Conservation (phyloP, 35 echinoderm and acorn worm genomes). For the Amphiura filiformis region DNA sequence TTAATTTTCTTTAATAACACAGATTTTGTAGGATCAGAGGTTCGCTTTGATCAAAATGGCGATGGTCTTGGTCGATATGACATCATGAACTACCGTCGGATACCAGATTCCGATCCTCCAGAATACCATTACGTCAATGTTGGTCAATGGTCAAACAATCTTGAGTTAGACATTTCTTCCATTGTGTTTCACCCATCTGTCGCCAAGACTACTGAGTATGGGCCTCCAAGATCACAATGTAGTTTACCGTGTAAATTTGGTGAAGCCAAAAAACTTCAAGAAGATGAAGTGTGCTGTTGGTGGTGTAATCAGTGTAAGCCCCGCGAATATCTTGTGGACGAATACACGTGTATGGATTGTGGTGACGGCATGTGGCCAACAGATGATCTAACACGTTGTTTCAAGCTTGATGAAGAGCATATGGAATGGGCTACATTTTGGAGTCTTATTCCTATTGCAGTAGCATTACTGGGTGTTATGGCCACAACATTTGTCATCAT, state of each 20-base stretch:
- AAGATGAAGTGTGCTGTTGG: constrained; percentile 88
- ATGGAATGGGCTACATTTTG: constrained; percentile 63
- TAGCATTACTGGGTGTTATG: constrained; percentile 64
- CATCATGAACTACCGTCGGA: constrained; percentile 84
- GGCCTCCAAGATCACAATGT: constrained; percentile 74
- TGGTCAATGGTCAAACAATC: constrained; percentile 68
- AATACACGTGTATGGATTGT: constrained; percentile 80
- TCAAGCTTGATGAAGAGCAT: constrained; percentile 60
- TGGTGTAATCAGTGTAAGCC: constrained; percentile 67
- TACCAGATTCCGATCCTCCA: not conserved
- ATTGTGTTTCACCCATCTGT: constrained; percentile 69
- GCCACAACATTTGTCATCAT: constrained; percentile 63
- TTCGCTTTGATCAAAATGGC: constrained; percentile 81
- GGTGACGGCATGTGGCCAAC: constrained; percentile 66
- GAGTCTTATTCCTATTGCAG: constrained; percentile 54
- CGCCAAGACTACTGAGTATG: not conserved
- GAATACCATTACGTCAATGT: constrained; percentile 65
- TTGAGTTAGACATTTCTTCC: constrained; percentile 29
- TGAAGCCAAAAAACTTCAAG: constrained; percentile 80
- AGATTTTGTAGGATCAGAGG: constrained; percentile 74
- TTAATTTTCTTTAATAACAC: too few species aligned
- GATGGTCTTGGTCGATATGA: constrained; percentile 95
- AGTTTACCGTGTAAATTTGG: constrained; percentile 82
- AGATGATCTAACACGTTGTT: constrained; percentile 69
- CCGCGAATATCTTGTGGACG: constrained; percentile 73